Conservation (phyloP, 1,140 invertebrate genomes). For the Eulimnadia texana region DNA sequence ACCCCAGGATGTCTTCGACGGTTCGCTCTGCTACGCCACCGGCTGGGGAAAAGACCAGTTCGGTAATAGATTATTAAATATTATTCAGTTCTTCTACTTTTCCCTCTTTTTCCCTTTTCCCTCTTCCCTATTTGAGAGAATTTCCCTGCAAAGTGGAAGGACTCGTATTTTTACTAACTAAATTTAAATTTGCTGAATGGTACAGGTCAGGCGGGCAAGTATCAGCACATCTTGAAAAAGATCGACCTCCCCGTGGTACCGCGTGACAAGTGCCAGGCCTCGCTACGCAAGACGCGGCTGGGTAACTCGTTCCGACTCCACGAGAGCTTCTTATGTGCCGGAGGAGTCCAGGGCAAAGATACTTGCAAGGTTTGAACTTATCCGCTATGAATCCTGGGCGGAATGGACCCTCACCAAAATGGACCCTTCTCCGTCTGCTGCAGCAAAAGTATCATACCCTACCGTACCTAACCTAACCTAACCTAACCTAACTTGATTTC, state of each 20-base stretch:
- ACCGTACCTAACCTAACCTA: no score
- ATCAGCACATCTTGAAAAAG: constrained; percentile 55
- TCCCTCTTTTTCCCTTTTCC: no score
- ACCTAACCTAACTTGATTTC: no score
- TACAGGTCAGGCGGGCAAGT: constrained; percentile 39
- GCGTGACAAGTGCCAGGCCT: constrained; percentile 36
- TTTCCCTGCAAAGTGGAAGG: no score
- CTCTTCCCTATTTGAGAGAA: no score
- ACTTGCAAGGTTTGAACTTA: constrained; percentile 37
- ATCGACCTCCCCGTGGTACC: constrained; percentile 47
- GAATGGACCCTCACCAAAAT: no score
- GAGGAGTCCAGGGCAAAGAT: constrained; percentile 43
- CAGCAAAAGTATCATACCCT: no score
- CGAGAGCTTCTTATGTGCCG: constrained; percentile 55
- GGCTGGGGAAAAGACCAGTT: constrained; percentile 66
- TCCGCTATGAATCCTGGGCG: neutral
- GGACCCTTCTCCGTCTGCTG: no score
- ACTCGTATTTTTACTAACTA: neutral
- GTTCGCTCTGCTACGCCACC: constrained; percentile 49
- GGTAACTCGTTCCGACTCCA: constrained; percentile 44
- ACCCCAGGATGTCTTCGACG: constrained; percentile 30
- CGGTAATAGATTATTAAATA: constrained; percentile 24
- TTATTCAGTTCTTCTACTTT: neutral
- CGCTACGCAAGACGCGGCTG: constrained; percentile 41
- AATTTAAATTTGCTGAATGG: neutral